Conservation (phyloP, 92 coral and sea anemone species). For the Bergia puertoricense region DNA sequence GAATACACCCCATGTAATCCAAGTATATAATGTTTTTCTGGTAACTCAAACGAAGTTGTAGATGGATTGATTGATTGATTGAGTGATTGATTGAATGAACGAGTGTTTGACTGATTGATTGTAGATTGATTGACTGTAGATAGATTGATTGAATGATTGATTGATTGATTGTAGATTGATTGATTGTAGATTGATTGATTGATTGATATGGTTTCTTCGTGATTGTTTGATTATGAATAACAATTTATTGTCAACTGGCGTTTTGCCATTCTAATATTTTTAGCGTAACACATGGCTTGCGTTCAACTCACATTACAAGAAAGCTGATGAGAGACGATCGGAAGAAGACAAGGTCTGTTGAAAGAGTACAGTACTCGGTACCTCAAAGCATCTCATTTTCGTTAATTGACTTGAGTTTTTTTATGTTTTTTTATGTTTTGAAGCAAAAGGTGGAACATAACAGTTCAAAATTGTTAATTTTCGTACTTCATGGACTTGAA, state of each 20-base stretch:
- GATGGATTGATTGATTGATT: neutral
- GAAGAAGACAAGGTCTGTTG: constrained; percentile 78
- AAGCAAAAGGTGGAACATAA: too few species aligned
- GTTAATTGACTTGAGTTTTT: neutral
- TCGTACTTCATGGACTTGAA: too few species aligned
- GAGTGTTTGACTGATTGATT: neutral
- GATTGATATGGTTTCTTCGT: neutral
- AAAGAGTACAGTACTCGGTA: neutral
- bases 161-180: neutral
- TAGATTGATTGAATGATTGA: neutral
- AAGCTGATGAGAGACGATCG: constrained; percentile 60
- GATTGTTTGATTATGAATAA: neutral
- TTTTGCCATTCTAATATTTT: neutral
- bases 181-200: neutral
- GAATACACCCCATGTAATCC: neutral
- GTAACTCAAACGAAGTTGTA: neutral
- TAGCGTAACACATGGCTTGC: constrained; percentile 96
- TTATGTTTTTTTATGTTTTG: too few species aligned
- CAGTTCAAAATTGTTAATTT: too few species aligned
- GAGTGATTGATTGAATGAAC: neutral
- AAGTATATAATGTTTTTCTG: too few species aligned
- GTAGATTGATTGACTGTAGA: too few species aligned
- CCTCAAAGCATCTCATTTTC: neutral
- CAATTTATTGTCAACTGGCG: neutral
- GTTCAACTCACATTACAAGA: constrained; percentile 88